Conservation (phyloP, 35 echinoderm and acorn worm genomes). For the Lytechinus variegatus region DNA sequence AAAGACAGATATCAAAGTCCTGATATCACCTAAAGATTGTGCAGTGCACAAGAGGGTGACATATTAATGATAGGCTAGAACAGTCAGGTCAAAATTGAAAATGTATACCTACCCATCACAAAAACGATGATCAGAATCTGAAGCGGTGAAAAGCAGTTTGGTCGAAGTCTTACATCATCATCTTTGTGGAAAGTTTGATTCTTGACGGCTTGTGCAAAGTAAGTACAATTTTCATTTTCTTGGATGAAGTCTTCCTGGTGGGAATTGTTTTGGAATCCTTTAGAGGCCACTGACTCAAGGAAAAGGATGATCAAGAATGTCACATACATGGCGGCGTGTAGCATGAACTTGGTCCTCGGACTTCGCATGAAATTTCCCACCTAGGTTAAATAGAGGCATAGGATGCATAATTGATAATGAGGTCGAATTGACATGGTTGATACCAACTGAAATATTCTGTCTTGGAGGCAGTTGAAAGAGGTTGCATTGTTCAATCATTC, state of each 20-base stretch:
- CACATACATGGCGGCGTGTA: slow-evolving; percentile 74
- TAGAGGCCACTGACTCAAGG: slow-evolving; percentile 62
- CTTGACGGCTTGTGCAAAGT: background rate
- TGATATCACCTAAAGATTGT: no score
- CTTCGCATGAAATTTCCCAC: slow-evolving; percentile 30
- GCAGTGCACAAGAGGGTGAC: no score
- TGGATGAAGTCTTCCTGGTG: background rate
- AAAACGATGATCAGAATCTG: slow-evolving; percentile 79
- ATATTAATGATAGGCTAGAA: no score
- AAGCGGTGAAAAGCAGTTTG: slow-evolving; percentile 44
- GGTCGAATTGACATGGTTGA: background rate
- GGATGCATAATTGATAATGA: background rate
- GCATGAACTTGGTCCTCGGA: slow-evolving; percentile 75
- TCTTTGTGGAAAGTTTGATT: background rate
- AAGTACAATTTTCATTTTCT: background rate
- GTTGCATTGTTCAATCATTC: no score
- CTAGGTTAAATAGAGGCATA: background rate
- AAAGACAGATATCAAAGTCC: no score
- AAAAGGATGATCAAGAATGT: slow-evolving; percentile 83
- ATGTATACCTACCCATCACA: slow-evolving; percentile 68
- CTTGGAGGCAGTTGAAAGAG: background rate
- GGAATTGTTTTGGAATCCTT: background rate
- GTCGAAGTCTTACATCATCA: background rate
- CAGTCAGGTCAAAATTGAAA: no score
- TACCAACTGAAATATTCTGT: background rate